These are phyloP conservation scores for Sebastes glaucus DNA, from an alignment of 2,797 vertebrate species.

Conservation along the genomic window DNA sequence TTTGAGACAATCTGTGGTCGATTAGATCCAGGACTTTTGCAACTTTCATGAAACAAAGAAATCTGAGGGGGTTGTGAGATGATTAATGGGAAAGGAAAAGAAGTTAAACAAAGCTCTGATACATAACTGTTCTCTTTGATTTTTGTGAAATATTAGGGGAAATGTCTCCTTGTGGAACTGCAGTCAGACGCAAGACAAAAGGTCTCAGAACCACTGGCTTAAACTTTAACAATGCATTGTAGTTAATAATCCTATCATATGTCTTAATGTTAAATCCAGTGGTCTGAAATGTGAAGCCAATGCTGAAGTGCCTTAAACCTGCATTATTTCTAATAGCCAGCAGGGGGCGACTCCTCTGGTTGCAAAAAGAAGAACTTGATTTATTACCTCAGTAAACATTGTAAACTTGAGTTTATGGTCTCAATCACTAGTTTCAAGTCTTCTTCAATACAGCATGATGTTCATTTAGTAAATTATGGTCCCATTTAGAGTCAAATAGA, in stretches of 20 bases:
- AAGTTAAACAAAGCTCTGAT: background rate
- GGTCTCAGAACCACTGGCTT: background rate
- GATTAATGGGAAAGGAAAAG: background rate
- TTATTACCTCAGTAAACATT: too few species aligned
- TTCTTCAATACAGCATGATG: too few species aligned
- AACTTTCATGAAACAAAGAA: background rate
- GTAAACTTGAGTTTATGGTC: too few species aligned
- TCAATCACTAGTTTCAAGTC: accelerated
- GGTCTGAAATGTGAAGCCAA: too few species aligned
- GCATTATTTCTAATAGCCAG: too few species aligned
- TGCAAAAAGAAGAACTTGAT: too few species aligned
- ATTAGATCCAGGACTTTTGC: background rate
- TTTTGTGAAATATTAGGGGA: background rate
- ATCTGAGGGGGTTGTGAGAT: background rate
- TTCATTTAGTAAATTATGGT: too few species aligned
- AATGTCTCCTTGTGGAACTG: background rate
- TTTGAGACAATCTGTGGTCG: background rate
- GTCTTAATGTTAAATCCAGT: too few species aligned
- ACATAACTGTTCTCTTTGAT: background rate
- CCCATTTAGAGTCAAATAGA: too few species aligned
- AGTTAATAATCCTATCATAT: background rate
- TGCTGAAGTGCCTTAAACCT: too few species aligned
- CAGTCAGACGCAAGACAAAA: background rate
- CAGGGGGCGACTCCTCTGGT: too few species aligned
- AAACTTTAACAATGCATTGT: background rate